Evolutionary conservation across 2,113 vertebrate species (phyloP).

Genomic region (Gymnorhina tibicen): DNA sequence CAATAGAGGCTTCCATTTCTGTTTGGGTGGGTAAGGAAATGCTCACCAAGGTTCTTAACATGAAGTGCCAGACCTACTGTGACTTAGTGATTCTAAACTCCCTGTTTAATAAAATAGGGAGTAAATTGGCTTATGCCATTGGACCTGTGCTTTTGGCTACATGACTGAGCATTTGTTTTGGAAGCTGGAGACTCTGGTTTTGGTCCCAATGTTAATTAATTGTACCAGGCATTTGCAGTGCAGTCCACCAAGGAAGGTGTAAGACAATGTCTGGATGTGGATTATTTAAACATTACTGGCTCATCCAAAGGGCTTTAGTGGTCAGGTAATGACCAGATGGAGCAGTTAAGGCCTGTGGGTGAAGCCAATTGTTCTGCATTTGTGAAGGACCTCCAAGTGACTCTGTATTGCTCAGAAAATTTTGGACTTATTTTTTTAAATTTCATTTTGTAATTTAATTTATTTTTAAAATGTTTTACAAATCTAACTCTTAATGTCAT

Average conservation of each 20-base stretch:
- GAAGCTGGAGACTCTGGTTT: constrained; percentile 58
- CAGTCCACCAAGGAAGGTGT: constrained; percentile 39
- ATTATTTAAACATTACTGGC: constrained; percentile 32
- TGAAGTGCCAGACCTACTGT: constrained; percentile 11
- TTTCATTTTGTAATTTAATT: constrained; percentile 19
- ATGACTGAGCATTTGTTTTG: constrained; percentile 59
- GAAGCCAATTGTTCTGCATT: constrained; percentile 26
- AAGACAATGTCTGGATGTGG: constrained; percentile 3
- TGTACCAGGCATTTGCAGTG: constrained; percentile 16
- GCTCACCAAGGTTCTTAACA: neutral
- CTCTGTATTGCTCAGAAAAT: neutral
- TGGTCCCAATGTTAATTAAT: constrained; percentile 65
- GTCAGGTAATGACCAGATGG: constrained; percentile 53
- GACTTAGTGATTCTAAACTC: constrained; percentile 50
- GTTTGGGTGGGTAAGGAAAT: neutral
- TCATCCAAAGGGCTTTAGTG: neutral
- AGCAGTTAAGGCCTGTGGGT: neutral
- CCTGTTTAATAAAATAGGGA: constrained; percentile 54
- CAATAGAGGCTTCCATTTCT: neutral
- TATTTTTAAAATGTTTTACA: constrained; percentile 48
- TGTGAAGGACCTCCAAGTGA: constrained; percentile 26
- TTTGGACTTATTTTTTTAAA: neutral
- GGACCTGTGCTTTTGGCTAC: constrained; percentile 56
- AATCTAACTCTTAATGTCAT: constrained; percentile 21
- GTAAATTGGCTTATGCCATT: constrained; percentile 46